Evolutionary conservation across 2,113 vertebrate species (phyloP).

Genomic region (Nanger granti): DNA sequence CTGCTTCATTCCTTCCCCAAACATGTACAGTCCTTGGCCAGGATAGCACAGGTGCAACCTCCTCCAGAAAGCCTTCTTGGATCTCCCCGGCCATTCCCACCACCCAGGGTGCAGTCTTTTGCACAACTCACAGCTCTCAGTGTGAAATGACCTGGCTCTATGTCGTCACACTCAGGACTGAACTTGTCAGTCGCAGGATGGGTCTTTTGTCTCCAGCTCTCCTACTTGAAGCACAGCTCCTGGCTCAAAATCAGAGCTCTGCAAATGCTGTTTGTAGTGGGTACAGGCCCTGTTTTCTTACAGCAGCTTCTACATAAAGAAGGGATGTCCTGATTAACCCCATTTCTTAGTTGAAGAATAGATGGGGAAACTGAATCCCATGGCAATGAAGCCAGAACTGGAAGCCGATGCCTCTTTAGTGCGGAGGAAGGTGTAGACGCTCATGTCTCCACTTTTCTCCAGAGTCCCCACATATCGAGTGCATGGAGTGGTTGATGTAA

Average conservation of each 20-base stretch:
- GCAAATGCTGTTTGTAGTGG: not conserved
- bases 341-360: not conserved
- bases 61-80: not conserved
- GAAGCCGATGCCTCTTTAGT: not conserved
- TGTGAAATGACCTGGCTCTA: not conserved
- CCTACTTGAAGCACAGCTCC: not conserved
- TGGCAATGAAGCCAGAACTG: rapidly evolving
- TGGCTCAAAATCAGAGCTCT: not conserved
- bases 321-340: not conserved
- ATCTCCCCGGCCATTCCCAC: not conserved
- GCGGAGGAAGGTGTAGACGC: rapidly evolving
- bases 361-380: not conserved
- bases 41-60: not conserved
- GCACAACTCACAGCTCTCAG: not conserved
- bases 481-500: rapidly evolving
- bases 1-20: not conserved
- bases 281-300: not conserved
- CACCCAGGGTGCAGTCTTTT: not conserved
- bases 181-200: not conserved
- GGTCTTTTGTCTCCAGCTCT: not conserved
- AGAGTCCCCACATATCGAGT: rapidly evolving
- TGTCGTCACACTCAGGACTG: not conserved
- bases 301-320: not conserved
- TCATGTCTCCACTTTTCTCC: rapidly evolving
- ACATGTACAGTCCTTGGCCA: rapidly evolving